Evolutionary conservation across 2,888 invertebrate species (phyloP).

Genomic region (Lasioglossum calceatum): DNA sequence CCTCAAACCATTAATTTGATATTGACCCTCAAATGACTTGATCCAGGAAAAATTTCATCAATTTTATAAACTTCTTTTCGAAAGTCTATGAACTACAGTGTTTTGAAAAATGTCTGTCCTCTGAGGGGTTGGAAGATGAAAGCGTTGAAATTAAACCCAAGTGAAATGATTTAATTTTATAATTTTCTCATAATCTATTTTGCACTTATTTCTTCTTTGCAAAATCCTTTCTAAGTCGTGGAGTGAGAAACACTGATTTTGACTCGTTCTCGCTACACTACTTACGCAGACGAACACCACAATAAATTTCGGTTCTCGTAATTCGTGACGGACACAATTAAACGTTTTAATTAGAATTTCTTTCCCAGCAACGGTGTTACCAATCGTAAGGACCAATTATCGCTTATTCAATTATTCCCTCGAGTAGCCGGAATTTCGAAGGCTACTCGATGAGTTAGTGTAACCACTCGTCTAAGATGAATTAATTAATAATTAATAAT

Average conservation of each 20-base stretch:
- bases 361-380: conserved; percentile 4
- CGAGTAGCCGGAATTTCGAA: neutral
- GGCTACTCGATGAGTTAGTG: neutral
- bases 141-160: neutral
- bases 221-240: neutral
- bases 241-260: conserved; percentile 66
- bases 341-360: conserved; percentile 19
- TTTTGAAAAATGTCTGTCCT: neutral
- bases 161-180: neutral
- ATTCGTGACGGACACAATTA: conserved; percentile 4
- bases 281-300: conserved; percentile 73
- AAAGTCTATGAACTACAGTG: neutral
- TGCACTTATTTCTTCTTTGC: neutral
- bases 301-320: conserved; percentile 41
- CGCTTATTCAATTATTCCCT: neutral
- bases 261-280: conserved; percentile 56
- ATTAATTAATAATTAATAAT: conserved; percentile 38
- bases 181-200: neutral
- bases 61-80: neutral
- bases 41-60: neutral
- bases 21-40: neutral
- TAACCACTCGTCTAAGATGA: conserved; percentile 16
- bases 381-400: conserved; percentile 12
- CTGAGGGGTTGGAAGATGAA: neutral
- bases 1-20: conserved; percentile 59